A percentile compares a stretch with the other conserved stretches of the same genome.
phyloP scores from a whole-genome alignment of 2,113 vertebrate species.

The Vidua chalybeata region DNA sequence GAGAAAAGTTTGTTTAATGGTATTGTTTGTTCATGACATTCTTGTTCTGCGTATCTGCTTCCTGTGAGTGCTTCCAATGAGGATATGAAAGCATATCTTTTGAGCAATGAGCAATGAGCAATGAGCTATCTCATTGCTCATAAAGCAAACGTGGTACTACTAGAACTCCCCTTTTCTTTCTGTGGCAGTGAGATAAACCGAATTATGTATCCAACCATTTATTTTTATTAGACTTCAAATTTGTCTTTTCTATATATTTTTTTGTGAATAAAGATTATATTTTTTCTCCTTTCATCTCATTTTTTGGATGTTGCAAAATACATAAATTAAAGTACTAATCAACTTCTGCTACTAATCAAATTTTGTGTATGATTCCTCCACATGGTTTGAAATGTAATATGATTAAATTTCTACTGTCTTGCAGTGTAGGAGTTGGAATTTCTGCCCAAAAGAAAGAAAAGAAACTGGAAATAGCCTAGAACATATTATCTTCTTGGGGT shows the following conservation, averaged over 20 bases:
- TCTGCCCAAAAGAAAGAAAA: not conserved
- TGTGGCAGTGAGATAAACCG: not conserved
- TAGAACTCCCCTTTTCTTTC: not conserved
- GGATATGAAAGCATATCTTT: not conserved
- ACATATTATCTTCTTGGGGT: not conserved
- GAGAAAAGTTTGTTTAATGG: not conserved
- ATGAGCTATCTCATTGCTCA: too few species aligned
- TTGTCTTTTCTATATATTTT: not conserved
- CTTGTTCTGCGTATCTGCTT: not conserved
- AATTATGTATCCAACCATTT: not conserved
- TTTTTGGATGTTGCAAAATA: not conserved
- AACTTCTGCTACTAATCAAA: not conserved
- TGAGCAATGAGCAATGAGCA: too few species aligned
- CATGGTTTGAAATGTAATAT: not conserved
- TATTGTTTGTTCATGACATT: not conserved
- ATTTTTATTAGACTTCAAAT: not conserved
- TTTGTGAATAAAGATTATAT: not conserved
- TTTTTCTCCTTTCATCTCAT: not conserved
- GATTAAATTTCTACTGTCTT: not conserved
- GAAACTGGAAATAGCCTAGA: not conserved
- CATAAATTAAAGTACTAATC: not conserved
- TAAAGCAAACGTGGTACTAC: not conserved
- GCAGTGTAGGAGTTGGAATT: not conserved
- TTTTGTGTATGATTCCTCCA: not conserved
- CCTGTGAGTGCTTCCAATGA: not conserved